Evolutionary conservation across 2,888 invertebrate genomes (phyloP).

Genomic region (Epinotia demarniana): DNA sequence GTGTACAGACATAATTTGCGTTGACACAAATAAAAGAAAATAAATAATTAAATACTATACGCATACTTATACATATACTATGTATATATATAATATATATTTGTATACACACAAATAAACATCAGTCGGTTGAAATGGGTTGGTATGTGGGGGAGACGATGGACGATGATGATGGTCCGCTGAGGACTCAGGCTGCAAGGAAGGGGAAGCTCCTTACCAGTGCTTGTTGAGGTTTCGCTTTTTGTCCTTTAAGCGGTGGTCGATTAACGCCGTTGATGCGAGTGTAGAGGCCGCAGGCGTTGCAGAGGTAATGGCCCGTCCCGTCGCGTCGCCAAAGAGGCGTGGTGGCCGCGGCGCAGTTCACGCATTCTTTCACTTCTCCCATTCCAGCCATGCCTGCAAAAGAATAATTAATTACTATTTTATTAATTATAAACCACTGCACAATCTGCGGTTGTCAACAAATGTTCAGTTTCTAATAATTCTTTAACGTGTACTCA

Average conservation of each 20-base stretch:
- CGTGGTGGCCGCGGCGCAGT: slow-evolving; percentile 95
- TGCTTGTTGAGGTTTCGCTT: slow-evolving; percentile 86
- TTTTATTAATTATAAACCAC: not conserved
- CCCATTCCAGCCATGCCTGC: slow-evolving; percentile 80
- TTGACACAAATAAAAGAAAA: too few relatives aligned
- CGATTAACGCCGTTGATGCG: slow-evolving; percentile 90
- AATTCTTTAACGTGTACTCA: slow-evolving; percentile 52
- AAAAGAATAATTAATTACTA: not conserved
- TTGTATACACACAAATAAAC: too few relatives aligned
- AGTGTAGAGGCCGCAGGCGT: slow-evolving; percentile 98
- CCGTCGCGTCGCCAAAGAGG: slow-evolving; percentile 99
- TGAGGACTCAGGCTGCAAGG: too few relatives aligned
- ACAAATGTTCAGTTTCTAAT: not conserved
- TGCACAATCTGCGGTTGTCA: too few relatives aligned
- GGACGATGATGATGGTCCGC: too few relatives aligned
- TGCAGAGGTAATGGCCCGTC: slow-evolving; percentile 99
- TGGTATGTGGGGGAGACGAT: too few relatives aligned
- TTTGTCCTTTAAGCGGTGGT: slow-evolving; percentile 87
- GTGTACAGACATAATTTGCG: too few relatives aligned
- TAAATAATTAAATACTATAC: too few relatives aligned
- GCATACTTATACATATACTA: too few relatives aligned
- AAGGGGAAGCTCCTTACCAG: slow-evolving; percentile 58
- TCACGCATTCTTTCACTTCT: slow-evolving; percentile 94
- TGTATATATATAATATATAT: too few relatives aligned
- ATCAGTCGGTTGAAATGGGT: too few relatives aligned